Conservation (phyloP, 2,113 vertebrate species). For the Calyptommatus sinebrachiatus region DNA sequence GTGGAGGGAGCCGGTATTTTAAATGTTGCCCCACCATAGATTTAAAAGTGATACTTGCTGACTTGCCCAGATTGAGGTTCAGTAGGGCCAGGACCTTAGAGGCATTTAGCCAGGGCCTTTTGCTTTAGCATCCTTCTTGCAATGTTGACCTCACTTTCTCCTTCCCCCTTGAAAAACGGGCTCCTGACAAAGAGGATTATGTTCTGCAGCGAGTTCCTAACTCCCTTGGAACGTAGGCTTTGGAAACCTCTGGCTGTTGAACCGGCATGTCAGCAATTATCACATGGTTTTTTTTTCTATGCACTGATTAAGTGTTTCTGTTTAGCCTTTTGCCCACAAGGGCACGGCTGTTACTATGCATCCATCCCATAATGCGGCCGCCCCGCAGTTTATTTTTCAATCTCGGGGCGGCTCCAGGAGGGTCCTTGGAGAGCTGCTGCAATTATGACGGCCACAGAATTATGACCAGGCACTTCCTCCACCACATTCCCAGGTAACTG, state of each 20-base stretch:
- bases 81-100: no score
- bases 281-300: neutral
- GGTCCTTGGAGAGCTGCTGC: neutral
- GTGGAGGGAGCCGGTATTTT: no score
- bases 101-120: no score
- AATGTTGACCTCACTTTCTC: neutral
- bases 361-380: neutral
- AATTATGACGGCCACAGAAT: neutral
- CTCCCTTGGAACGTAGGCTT: neutral
- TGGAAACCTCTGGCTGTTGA: neutral
- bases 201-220: neutral
- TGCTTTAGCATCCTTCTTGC: no score
- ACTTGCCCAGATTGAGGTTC: no score
- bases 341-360: neutral
- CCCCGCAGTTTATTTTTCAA: neutral
- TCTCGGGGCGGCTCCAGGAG: neutral
- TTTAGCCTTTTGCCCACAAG: neutral
- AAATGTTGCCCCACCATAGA: no score
- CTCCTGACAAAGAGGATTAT: neutral
- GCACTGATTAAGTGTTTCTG: neutral
- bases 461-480: slow-evolving; percentile 14
- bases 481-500: slow-evolving; percentile 21
- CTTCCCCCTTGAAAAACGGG: neutral
- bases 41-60: no score
- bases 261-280: neutral